These are phyloP conservation scores for Formicarius rufipectus DNA, from an alignment of 2,113 vertebrate genomes.

Conservation along the genomic window DNA sequence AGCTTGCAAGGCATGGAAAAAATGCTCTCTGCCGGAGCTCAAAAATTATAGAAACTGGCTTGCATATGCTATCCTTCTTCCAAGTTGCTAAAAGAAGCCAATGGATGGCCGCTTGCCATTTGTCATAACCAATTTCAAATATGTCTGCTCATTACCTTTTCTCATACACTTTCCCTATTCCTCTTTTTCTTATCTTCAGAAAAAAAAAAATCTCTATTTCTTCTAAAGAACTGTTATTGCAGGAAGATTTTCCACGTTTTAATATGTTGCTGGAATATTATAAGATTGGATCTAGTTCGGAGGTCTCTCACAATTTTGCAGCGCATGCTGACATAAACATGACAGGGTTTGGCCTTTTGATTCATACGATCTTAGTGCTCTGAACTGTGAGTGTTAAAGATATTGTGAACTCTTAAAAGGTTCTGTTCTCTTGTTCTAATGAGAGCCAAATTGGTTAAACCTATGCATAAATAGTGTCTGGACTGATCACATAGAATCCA, in stretches of 20 bases:
- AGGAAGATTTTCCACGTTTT: neutral
- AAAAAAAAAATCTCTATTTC: neutral
- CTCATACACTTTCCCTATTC: neutral
- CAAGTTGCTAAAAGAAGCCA: slow-evolving; percentile 5
- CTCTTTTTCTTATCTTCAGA: neutral
- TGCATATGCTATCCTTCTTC: neutral
- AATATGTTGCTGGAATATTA: neutral
- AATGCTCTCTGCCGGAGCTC: slow-evolving; percentile 1
- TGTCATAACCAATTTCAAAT: slow-evolving; percentile 9
- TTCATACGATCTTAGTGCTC: neutral
- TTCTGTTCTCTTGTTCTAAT: neutral
- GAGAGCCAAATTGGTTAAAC: neutral
- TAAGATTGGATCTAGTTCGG: neutral
- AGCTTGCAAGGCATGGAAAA: slow-evolving; percentile 14
- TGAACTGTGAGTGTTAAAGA: neutral
- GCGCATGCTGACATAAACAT: neutral
- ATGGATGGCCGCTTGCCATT: slow-evolving; percentile 16
- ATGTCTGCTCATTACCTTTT: neutral
- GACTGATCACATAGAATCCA: neutral
- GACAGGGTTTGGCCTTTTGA: neutral
- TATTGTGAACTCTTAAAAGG: neutral
- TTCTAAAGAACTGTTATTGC: neutral
- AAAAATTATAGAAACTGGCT: slow-evolving; percentile 47
- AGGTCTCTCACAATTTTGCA: neutral
- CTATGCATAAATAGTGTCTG: neutral